A percentile compares a stretch with the other conserved stretches of the same genome.
These are phyloP conservation scores for Maniola jurtina DNA, from an alignment of 1,140 invertebrate species.

Conservation along the genomic window DNA sequence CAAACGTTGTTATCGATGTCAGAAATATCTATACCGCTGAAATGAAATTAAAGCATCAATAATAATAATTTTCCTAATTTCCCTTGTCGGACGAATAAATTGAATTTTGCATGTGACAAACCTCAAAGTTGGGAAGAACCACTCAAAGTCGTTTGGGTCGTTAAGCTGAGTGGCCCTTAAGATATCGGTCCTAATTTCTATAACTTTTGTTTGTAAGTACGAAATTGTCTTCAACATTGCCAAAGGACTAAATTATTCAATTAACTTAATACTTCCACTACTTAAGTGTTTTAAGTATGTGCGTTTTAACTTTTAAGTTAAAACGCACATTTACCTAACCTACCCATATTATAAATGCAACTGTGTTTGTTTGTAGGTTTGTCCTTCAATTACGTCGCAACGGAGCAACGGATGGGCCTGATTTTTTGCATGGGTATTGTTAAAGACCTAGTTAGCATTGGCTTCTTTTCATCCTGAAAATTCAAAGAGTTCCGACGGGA, in stretches of 20 bases:
- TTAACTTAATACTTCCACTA: not conserved
- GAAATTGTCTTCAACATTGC: not conserved
- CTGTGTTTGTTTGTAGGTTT: too few relatives aligned
- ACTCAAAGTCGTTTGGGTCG: conserved; percentile 5
- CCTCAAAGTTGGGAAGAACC: conserved; percentile 16
- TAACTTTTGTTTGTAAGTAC: not conserved
- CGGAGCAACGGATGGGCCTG: too few relatives aligned
- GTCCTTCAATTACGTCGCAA: too few relatives aligned
- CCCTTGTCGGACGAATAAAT: conserved; percentile 19
- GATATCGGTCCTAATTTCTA: not conserved
- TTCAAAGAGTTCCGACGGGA: too few relatives aligned
- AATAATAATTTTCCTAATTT: conserved; percentile 5
- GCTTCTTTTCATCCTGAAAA: too few relatives aligned
- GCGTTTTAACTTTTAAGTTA: too few relatives aligned
- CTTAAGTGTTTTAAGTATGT: too few relatives aligned
- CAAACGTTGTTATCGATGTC: not conserved
- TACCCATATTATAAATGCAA: too few relatives aligned
- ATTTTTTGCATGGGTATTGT: too few relatives aligned
- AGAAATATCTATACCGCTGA: not conserved
- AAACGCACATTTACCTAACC: too few relatives aligned
- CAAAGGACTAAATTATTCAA: not conserved
- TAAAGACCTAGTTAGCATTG: too few relatives aligned
- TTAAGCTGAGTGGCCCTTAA: conserved; percentile 3
- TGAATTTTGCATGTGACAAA: conserved; percentile 20
- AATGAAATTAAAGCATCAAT: conserved; percentile 18